Evolutionary conservation across 2,113 vertebrate species (phyloP).

Genomic region (Paralichthys olivaceus): DNA sequence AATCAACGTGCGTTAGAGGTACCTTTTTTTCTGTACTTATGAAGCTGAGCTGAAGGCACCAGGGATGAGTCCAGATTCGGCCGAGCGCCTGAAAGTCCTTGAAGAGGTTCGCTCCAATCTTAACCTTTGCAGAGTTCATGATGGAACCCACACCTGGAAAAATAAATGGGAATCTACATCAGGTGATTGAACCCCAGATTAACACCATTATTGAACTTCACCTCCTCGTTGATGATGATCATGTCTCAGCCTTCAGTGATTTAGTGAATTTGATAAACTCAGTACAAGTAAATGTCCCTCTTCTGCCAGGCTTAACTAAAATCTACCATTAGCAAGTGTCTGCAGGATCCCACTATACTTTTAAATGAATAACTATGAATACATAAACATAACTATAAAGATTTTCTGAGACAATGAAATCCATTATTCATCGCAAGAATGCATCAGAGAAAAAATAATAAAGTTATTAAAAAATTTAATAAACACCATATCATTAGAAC

Average conservation of each 20-base stretch:
- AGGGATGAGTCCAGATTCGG: slow-evolving; percentile 96
- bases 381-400: no score
- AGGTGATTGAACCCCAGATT: not conserved
- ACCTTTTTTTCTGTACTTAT: slow-evolving; percentile 92
- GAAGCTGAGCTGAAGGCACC: slow-evolving; percentile 94
- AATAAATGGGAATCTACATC: not conserved
- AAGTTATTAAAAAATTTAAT: no score
- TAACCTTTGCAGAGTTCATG: slow-evolving; percentile 80
- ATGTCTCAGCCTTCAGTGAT: not conserved
- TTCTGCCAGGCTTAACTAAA: no score
- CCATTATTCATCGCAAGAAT: no score
- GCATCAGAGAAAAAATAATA: no score
- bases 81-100: slow-evolving; percentile 96
- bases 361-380: no score
- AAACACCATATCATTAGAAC: not conserved
- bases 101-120: slow-evolving; percentile 90
- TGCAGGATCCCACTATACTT: no score
- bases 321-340: no score
- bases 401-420: no score
- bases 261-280: not conserved
- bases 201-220: no score
- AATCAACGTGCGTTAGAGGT: not conserved
- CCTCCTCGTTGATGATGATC: not conserved
- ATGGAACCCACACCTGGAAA: slow-evolving; percentile 77
- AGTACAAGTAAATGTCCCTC: not conserved